A percentile compares a stretch with the other conserved stretches of the same genome.
Evolutionary conservation across 2,888 invertebrate genomes (phyloP).

Genomic region (Linnaemya vulpina): DNA sequence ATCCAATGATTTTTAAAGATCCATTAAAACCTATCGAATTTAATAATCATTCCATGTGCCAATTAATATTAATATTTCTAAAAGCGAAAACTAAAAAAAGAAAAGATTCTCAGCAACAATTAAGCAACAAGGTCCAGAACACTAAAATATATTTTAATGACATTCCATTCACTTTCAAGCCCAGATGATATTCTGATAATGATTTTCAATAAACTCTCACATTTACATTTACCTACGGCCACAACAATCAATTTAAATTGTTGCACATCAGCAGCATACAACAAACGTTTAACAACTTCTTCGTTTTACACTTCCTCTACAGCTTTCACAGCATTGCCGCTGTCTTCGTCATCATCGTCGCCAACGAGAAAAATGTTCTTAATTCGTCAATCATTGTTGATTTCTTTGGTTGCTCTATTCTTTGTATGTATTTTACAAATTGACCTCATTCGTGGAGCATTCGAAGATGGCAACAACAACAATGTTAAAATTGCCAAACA

Average conservation of each 20-base stretch:
- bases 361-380: slow-evolving; percentile 62
- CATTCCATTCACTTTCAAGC: slow-evolving; percentile 67
- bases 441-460: slow-evolving; percentile 75
- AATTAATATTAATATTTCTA: slow-evolving; percentile 63
- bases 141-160: slow-evolving; percentile 38
- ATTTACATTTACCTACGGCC: slow-evolving; percentile 19
- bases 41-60: slow-evolving; percentile 69
- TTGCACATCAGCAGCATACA: slow-evolving; percentile 36
- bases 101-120: slow-evolving; percentile 44
- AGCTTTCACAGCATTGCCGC: slow-evolving; percentile 5
- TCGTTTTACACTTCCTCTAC: slow-evolving; percentile 17
- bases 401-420: slow-evolving; percentile 70
- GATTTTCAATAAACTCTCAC: slow-evolving; percentile 43
- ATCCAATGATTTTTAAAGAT: slow-evolving; percentile 64
- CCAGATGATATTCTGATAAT: slow-evolving; percentile 64
- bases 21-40: slow-evolving; percentile 30
- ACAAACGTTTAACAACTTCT: slow-evolving; percentile 33
- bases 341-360: slow-evolving; percentile 20
- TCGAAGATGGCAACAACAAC: slow-evolving; percentile 82
- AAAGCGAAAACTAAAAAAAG: slow-evolving; percentile 65
- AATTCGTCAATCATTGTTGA: slow-evolving; percentile 72
- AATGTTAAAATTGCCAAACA: slow-evolving; percentile 83
- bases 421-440: slow-evolving; percentile 72
- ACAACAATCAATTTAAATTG: slow-evolving; percentile 41
- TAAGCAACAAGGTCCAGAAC: slow-evolving; percentile 20